Evolutionary conservation across 2,888 invertebrate species (phyloP).

Genomic region (Tholera decimalis): DNA sequence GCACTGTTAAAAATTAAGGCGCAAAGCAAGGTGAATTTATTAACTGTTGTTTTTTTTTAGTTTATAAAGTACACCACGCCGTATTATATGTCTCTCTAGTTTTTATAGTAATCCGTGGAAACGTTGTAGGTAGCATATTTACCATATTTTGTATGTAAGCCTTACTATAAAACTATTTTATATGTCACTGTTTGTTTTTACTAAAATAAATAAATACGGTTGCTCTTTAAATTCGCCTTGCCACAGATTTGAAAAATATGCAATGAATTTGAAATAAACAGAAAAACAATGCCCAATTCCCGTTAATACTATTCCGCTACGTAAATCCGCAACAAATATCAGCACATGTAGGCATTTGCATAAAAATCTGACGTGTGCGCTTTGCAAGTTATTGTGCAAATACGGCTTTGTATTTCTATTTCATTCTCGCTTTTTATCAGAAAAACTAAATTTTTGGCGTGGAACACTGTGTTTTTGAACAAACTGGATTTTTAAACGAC

Average conservation of each 20-base stretch:
- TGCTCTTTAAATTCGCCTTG: background rate
- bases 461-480: constrained; percentile 26
- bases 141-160: too few relatives aligned
- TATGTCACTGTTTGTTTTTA: too few relatives aligned
- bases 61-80: too few relatives aligned
- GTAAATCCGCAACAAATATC: constrained; percentile 25
- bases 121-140: too few relatives aligned
- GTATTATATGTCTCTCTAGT: too few relatives aligned
- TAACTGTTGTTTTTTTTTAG: too few relatives aligned
- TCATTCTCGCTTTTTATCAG: constrained; percentile 22
- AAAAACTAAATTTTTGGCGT: constrained; percentile 43
- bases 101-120: too few relatives aligned
- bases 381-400: constrained; percentile 27
- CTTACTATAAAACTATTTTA: too few relatives aligned
- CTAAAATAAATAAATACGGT: too few relatives aligned
- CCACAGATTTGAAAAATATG: background rate
- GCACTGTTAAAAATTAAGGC: too few relatives aligned
- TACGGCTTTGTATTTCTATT: constrained; percentile 31
- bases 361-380: background rate
- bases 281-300: constrained; percentile 8
- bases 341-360: constrained; percentile 31
- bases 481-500: constrained; percentile 25
- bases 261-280: constrained; percentile 10
- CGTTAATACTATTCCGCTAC: constrained; percentile 16
- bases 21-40: too few relatives aligned